Evolutionary conservation across 2,797 vertebrate genomes (phyloP).

Genomic region (Furcifer pardalis): DNA sequence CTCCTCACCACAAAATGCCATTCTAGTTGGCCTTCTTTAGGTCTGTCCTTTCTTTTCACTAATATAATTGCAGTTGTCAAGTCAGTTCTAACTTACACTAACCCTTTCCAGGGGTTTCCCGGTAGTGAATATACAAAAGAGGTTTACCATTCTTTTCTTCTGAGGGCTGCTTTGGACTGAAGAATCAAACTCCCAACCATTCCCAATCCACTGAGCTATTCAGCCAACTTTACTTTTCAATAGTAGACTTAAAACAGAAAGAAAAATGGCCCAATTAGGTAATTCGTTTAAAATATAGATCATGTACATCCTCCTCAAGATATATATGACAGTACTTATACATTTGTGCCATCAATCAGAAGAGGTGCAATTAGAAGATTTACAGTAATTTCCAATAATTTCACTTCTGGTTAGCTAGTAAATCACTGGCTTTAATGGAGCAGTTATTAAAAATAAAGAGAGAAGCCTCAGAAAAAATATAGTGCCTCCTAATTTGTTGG

Average conservation of each 20-base stretch:
- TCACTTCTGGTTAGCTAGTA: not conserved
- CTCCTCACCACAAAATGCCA: not conserved
- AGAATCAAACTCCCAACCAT: too few relatives aligned
- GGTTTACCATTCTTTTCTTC: too few relatives aligned
- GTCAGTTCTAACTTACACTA: too few relatives aligned
- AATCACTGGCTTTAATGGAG: slow-evolving; percentile 33
- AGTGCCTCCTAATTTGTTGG: not conserved
- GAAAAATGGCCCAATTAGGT: not conserved
- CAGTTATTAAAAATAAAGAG: slow-evolving; percentile 25
- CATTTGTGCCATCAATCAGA: not conserved
- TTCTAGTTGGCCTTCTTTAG: fast-evolving
- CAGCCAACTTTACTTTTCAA: not conserved
- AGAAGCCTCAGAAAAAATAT: not conserved
- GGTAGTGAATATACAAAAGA: too few relatives aligned
- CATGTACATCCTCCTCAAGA: not conserved
- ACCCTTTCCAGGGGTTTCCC: too few relatives aligned
- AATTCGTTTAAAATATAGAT: not conserved
- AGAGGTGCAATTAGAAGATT: not conserved
- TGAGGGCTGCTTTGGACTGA: too few relatives aligned
- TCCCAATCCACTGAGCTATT: too few relatives aligned
- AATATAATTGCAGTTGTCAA: too few relatives aligned
- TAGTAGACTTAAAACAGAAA: not conserved
- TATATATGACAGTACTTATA: not conserved
- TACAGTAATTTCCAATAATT: slow-evolving; percentile 22
- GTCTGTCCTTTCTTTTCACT: not conserved